Evolutionary conservation across 35 echinoderm and acorn worm genomes (phyloP).

Genomic region (Amphiura filiformis): DNA sequence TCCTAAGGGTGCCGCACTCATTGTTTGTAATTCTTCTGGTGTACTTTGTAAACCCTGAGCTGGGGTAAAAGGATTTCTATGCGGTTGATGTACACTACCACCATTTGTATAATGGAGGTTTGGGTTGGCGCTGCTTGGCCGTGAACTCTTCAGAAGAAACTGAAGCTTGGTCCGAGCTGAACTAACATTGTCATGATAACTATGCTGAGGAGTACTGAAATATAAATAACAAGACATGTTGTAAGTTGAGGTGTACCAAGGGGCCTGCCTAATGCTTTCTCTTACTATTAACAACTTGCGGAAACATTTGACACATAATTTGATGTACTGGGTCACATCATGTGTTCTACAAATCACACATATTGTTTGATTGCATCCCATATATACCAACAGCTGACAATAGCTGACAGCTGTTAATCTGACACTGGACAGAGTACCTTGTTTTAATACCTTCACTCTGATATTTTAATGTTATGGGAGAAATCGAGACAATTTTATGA

Average conservation of each 20-base stretch:
- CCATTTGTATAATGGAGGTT: neutral
- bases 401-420: too few species aligned
- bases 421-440: too few species aligned
- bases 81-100: neutral
- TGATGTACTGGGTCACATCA: neutral
- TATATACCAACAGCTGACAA: too few species aligned
- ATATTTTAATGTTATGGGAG: too few species aligned
- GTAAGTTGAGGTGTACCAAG: neutral
- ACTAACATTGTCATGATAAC: neutral
- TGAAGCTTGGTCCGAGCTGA: neutral
- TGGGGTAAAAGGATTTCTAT: neutral
- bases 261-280: neutral
- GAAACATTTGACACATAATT: neutral
- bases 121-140: neutral
- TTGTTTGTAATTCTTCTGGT: neutral
- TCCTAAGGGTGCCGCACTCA: neutral
- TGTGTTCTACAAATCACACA: neutral
- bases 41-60: neutral
- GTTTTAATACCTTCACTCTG: too few species aligned
- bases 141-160: neutral
- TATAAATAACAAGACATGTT: neutral
- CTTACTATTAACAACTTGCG: neutral
- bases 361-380: neutral
- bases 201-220: neutral
- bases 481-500: too few species aligned